Evolutionary conservation across 2,888 invertebrate genomes (phyloP).

Genomic region (Pedicia rivosa): DNA sequence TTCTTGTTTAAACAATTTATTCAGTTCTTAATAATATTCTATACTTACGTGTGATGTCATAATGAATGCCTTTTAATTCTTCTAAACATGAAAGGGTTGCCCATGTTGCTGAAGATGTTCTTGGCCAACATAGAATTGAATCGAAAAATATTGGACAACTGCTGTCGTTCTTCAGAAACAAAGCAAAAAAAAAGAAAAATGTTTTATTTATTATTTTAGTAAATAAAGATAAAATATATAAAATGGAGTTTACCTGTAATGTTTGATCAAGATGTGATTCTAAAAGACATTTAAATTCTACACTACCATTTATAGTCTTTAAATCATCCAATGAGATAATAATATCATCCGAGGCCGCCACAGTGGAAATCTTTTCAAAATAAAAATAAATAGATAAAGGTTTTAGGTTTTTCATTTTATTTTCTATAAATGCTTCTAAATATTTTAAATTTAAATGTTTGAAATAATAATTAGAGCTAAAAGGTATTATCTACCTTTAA

Average conservation of each 20-base stretch:
- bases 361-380: no score
- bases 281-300: slow-evolving; percentile 24
- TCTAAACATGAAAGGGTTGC: slow-evolving; percentile 64
- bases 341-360: slow-evolving; percentile 5
- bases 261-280: slow-evolving; percentile 23
- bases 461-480: no score
- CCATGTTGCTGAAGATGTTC: slow-evolving; percentile 49
- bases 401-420: no score
- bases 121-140: slow-evolving; percentile 69
- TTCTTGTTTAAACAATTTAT: background rate
- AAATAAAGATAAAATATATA: background rate
- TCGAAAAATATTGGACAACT: slow-evolving; percentile 59
- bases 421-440: no score
- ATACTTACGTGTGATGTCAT: slow-evolving; percentile 73
- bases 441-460: no score
- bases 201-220: background rate
- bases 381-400: no score
- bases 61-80: slow-evolving; percentile 58
- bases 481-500: no score
- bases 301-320: slow-evolving; percentile 19
- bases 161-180: slow-evolving; percentile 4
- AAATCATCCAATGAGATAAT: slow-evolving; percentile 1
- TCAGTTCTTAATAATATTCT: background rate
- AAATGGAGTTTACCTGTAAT: background rate
- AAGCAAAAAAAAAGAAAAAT: background rate